Conservation (phyloP, 2,113 vertebrate species). For the Alethe diademata region DNA sequence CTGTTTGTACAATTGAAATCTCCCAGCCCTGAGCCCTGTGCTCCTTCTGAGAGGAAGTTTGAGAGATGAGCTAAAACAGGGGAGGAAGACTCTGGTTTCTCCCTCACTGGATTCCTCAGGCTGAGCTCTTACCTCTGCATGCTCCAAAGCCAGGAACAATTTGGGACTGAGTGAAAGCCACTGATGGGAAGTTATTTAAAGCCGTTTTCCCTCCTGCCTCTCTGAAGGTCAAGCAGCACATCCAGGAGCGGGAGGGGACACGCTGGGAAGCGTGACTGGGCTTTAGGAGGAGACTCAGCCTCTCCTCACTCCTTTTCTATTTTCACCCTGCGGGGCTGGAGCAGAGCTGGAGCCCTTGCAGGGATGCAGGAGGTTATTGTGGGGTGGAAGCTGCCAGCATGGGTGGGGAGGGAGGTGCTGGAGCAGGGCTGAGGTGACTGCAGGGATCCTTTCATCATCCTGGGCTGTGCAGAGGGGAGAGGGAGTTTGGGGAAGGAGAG, state of each 20-base stretch:
- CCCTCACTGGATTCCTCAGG: neutral
- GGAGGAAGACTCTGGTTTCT: neutral
- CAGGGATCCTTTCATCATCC: rapidly evolving
- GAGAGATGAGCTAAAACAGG: neutral
- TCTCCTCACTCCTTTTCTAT: neutral
- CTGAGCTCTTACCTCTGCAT: neutral
- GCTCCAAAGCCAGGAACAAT: neutral
- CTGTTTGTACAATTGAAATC: neutral
- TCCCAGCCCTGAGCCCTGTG: neutral
- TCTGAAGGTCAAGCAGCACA: constrained; percentile 4
- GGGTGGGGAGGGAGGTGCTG: neutral
- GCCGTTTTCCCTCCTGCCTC: neutral
- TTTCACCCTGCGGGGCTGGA: neutral
- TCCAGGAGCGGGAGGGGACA: rapidly evolving
- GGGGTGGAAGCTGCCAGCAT: neutral
- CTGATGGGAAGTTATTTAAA: neutral
- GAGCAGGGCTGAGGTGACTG: neutral
- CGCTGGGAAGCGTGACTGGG: neutral
- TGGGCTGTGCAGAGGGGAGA: neutral
- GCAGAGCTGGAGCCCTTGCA: neutral
- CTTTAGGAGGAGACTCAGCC: neutral
- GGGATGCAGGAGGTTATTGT: neutral
- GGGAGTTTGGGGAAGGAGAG: neutral
- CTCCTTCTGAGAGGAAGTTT: neutral
- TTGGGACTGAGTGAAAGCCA: neutral